These are phyloP conservation scores for Drosophila sechellia DNA, from an alignment of 1,140 invertebrate genomes.

Conservation along the genomic window DNA sequence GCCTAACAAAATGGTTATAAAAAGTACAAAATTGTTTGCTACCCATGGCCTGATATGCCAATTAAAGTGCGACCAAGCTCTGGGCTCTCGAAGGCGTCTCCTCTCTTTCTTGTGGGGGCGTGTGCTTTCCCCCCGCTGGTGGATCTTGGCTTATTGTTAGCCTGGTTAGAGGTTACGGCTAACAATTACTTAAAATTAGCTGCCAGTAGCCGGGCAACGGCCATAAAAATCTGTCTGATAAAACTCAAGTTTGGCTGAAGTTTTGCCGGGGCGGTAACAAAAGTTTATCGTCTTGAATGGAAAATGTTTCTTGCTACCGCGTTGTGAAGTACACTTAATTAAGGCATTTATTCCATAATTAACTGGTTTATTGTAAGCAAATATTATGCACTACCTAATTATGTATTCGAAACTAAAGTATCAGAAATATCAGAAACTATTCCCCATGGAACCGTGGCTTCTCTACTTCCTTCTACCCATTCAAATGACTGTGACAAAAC, in stretches of 20 bases:
- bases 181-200: slow-evolving; percentile 79
- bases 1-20: slow-evolving; percentile 74
- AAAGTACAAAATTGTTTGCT: slow-evolving; percentile 62
- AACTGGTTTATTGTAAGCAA: background rate
- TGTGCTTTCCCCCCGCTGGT: slow-evolving; percentile 45
- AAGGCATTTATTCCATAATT: slow-evolving; percentile 5
- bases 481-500: slow-evolving; percentile 65
- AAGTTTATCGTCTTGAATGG: slow-evolving; percentile 45
- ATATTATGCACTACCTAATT: background rate
- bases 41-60: slow-evolving; percentile 75
- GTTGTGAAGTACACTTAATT: background rate
- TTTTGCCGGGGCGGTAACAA: slow-evolving; percentile 38
- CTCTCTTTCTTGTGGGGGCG: slow-evolving; percentile 52
- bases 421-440: too few species aligned
- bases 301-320: slow-evolving; percentile 17
- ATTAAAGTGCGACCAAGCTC: slow-evolving; percentile 76
- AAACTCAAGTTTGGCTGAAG: slow-evolving; percentile 38
- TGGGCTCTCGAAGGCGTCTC: slow-evolving; percentile 18
- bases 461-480: slow-evolving; percentile 22
- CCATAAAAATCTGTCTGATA: slow-evolving; percentile 43
- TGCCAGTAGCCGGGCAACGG: slow-evolving; percentile 32
- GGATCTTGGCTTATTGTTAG: slow-evolving; percentile 32
- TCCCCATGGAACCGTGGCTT: background rate
- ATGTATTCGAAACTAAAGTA: background rate
- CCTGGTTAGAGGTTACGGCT: slow-evolving; percentile 63